phyloP scores from a whole-genome alignment of 2,888 invertebrate genomes.

The Trisateles emortualis region DNA sequence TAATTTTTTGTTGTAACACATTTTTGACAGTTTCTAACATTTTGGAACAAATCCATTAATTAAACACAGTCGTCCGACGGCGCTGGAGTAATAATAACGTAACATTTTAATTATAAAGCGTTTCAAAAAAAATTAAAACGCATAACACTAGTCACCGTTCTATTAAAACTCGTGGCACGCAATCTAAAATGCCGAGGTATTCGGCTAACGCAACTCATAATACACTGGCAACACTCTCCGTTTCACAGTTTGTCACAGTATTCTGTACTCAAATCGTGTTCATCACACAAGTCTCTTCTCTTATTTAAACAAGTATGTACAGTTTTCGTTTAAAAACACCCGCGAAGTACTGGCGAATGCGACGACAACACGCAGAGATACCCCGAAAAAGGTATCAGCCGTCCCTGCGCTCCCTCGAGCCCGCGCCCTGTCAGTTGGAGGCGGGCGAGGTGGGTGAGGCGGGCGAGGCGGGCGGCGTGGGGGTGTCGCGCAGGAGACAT shows the following conservation, averaged over 20 bases:
- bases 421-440: no score
- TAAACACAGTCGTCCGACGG: neutral
- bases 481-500: no score
- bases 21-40: neutral
- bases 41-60: neutral
- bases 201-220: neutral
- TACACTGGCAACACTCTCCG: neutral
- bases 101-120: neutral
- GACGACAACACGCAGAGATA: no score
- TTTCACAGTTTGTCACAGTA: no score
- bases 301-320: no score
- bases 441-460: no score
- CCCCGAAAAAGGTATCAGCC: no score
- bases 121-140: neutral
- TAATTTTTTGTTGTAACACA: constrained; percentile 8
- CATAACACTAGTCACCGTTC: neutral
- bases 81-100: neutral
- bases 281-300: no score
- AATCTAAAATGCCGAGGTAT: neutral
- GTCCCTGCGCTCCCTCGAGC: no score
- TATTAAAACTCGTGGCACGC: neutral
- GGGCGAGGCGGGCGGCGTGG: neutral
- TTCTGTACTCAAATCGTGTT: no score
- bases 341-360: no score
- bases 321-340: no score